phyloP scores from a whole-genome alignment of 2,888 invertebrate genomes.

The Liodrosophila aerea region DNA sequence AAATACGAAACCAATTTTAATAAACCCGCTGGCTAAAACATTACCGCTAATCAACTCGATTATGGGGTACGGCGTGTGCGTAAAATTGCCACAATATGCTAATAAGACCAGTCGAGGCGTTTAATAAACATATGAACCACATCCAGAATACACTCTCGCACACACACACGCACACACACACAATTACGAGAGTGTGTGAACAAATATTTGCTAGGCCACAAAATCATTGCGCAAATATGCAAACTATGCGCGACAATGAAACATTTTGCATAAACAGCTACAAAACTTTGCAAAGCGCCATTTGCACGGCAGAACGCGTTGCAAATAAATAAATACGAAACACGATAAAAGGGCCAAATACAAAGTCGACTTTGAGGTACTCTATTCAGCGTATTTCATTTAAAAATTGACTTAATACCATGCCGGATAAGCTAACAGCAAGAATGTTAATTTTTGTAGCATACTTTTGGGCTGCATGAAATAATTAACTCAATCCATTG shows the following conservation, averaged over 20 bases:
- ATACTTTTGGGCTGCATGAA: constrained; percentile 1
- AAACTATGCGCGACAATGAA: constrained; percentile 66
- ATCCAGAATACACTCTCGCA: constrained; percentile 14
- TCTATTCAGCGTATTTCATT: neutral
- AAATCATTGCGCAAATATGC: constrained; percentile 73
- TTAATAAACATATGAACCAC: constrained; percentile 59
- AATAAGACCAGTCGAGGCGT: constrained; percentile 46
- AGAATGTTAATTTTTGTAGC: neutral
- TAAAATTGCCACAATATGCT: constrained; percentile 59
- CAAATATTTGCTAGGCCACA: constrained; percentile 70
- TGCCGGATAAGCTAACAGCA: no score
- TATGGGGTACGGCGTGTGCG: constrained; percentile 49
- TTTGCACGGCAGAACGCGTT: constrained; percentile 49
- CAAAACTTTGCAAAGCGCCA: constrained; percentile 41
- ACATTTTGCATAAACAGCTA: constrained; percentile 53
- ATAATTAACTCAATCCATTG: no score
- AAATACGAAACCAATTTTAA: constrained; percentile 34
- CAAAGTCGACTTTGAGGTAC: constrained; percentile 6
- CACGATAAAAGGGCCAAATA: neutral
- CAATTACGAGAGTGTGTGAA: constrained; percentile 54
- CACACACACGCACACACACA: neutral
- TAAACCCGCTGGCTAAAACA: constrained; percentile 31
- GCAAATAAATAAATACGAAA: constrained; percentile 22
- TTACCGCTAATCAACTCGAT: constrained; percentile 67
- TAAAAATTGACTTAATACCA: no score